Conservation (phyloP, 2,797 vertebrate genomes). For the Channallabes apus region DNA sequence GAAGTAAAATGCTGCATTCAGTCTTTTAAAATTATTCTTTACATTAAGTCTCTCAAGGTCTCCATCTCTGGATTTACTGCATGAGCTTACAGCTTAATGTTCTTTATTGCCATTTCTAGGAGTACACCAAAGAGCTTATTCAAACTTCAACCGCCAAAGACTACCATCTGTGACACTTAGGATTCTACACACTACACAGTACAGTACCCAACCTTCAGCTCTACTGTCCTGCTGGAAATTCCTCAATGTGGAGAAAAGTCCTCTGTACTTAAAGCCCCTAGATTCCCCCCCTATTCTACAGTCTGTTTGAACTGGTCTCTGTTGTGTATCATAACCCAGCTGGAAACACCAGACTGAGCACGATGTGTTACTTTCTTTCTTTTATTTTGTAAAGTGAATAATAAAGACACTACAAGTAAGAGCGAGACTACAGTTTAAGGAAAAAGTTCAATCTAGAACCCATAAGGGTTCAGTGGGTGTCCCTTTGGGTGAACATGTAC, state of each 20-base stretch:
- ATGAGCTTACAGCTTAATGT: background rate
- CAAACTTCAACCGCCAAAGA: background rate
- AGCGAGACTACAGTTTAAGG: background rate
- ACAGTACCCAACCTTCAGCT: background rate
- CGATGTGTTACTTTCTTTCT: background rate
- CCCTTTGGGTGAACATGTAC: background rate
- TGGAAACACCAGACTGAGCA: conserved; percentile 5
- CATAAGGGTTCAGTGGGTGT: background rate
- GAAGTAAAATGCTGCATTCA: background rate
- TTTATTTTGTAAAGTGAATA: background rate
- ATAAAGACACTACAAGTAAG: background rate
- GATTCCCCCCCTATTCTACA: background rate
- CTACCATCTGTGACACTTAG: background rate
- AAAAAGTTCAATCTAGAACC: background rate
- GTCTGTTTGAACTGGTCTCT: conserved; percentile 1
- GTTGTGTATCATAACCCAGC: background rate
- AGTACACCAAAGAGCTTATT: background rate
- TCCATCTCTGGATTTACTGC: background rate
- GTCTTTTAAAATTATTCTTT: background rate
- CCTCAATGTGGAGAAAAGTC: background rate
- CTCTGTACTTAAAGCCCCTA: background rate
- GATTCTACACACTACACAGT: background rate
- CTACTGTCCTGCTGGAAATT: background rate
- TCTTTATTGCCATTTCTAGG: background rate
- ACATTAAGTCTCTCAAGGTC: background rate